These are phyloP conservation scores for Equus przewalskii DNA, from an alignment of 2,113 vertebrate species.

Conservation along the genomic window DNA sequence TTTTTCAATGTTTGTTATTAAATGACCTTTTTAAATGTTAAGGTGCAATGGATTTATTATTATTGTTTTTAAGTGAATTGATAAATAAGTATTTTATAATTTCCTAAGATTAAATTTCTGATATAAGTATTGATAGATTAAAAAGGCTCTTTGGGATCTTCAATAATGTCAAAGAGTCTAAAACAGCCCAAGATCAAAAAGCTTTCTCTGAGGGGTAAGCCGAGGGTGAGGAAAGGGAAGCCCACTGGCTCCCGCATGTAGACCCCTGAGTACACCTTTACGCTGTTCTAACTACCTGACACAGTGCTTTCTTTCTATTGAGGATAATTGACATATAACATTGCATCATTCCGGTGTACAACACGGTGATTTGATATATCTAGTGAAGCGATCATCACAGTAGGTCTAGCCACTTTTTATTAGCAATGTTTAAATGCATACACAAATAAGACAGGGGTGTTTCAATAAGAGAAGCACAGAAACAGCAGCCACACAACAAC, in stretches of 20 bases:
- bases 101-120: slow-evolving; percentile 32
- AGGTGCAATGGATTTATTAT: background rate
- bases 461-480: background rate
- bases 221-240: background rate
- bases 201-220: background rate
- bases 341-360: background rate
- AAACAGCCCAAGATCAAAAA: background rate
- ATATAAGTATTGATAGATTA: background rate
- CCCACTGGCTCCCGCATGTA: too few relatives aligned
- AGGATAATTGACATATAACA: background rate
- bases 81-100: background rate
- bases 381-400: background rate
- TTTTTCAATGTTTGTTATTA: background rate
- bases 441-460: background rate
- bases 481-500: background rate
- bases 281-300: background rate
- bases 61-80: background rate
- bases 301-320: background rate
- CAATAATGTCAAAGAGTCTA: background rate
- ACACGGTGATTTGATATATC: background rate
- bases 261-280: background rate
- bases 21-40: background rate
- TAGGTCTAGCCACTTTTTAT: background rate
- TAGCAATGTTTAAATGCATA: background rate
- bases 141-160: background rate